Conservation (phyloP, 2,797 vertebrate genomes). For the Liparis tanakae region DNA sequence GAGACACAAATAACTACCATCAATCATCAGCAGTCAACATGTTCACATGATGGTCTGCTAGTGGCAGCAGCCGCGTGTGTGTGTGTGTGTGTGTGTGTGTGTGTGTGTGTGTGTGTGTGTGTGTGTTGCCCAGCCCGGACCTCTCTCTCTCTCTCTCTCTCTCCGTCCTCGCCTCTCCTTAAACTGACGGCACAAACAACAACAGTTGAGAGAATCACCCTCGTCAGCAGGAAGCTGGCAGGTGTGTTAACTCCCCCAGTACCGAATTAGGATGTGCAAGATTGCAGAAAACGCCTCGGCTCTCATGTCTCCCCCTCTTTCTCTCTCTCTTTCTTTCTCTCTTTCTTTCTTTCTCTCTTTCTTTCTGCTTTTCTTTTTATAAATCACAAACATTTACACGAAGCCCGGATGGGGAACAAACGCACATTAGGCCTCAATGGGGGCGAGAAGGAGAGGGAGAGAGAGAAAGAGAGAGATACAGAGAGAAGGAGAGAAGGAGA, state of each 20-base stretch:
- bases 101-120: constrained; percentile 76
- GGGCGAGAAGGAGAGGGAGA: too few relatives aligned
- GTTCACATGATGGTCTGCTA: constrained; percentile 88
- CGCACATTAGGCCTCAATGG: constrained; percentile 50
- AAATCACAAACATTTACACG: constrained; percentile 78
- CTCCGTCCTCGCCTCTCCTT: constrained; percentile 78
- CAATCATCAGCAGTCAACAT: constrained; percentile 88
- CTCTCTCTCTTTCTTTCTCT: constrained; percentile 1
- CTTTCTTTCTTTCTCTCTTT: too few relatives aligned
- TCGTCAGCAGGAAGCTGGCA: constrained; percentile 94
- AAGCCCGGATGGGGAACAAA: constrained; percentile 52
- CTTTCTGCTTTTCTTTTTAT: constrained; percentile 21
- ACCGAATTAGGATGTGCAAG: constrained; percentile 89
- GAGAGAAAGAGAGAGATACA: constrained; percentile 36
- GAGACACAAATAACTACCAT: constrained; percentile 89
- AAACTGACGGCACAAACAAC: constrained; percentile 85
- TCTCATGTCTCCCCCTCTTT: constrained; percentile 64
- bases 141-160: constrained; percentile 68
- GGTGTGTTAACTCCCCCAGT: constrained; percentile 92
- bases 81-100: constrained; percentile 61
- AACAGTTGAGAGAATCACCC: constrained; percentile 85
- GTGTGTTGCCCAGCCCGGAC: too few relatives aligned
- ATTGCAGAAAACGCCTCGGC: constrained; percentile 82
- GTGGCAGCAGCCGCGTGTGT: constrained; percentile 87
- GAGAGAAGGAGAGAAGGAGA: constrained; percentile 41